Base-by-base conservation (phyloP, 2,113 vertebrate genomes). In the Taurulus bubalis region DNA sequence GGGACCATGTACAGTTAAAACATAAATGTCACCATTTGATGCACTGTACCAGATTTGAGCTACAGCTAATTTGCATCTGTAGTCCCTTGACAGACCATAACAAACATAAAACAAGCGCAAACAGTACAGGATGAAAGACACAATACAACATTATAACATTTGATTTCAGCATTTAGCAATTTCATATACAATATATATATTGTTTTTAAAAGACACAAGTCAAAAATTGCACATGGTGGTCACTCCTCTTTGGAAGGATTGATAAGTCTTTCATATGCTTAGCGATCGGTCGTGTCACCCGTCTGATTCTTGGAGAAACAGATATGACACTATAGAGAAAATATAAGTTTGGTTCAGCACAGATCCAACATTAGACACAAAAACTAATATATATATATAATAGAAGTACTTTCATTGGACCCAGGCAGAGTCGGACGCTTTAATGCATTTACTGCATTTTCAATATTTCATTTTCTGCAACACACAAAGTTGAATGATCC, bases 201-300 rank as follows among this genome's bases (percentile, higher is more conserved):
- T 36, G n/a, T n/a, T n/a, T 40, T 36, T 38, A 38, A 81, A 85
- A 89, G 73, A 89, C 75, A 87, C 73, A 62, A 70, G 51, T 81
- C 69, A 87, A 65, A 87, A 91, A 89, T 85, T 86, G 84, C 85
- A 89, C 86, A 85, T 63, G 56, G 67, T 83, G 38, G 77, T 79
- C 42, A 84, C 20, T 68, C 71, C 59, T 86, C 71, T 89, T 87
- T 91, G 86, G 87, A 90, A 89, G 79, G 82, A 83, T 69, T 71
- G 68, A 77, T 36, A 71, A 45, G 42, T 77, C 38, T 78, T 56
- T 73, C 6, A n/a, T 58, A 38, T 75, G 11, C 16, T 83, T 53
- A 76, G 16, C 64, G 60, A 22, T 70, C 75, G 65, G 12, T 32
- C 53, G 26, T 42, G 70, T 60, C 63, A 45, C 38, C 75, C 28